phyloP scores from a whole-genome alignment of 2,888 invertebrate genomes.

The Hylaea fasciaria region DNA sequence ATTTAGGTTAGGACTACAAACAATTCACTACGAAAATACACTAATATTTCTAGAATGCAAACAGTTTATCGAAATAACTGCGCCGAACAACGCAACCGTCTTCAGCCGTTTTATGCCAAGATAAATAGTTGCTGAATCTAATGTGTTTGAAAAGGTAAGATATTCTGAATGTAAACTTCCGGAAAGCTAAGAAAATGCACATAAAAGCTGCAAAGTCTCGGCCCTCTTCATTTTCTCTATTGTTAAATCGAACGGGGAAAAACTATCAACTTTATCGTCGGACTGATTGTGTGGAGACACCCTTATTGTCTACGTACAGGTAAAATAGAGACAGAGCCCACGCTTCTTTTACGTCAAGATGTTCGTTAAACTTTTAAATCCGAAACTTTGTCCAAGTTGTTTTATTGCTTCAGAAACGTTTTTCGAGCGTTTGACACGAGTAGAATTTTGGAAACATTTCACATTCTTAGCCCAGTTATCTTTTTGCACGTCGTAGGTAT shows the following conservation, averaged over 20 bases:
- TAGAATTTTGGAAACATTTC: slow-evolving; percentile 51
- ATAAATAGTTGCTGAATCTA: slow-evolving; percentile 75
- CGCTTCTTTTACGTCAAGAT: slow-evolving; percentile 71
- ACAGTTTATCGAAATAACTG: slow-evolving; percentile 70
- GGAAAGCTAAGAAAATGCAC: slow-evolving; percentile 72
- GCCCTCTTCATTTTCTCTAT: slow-evolving; percentile 81
- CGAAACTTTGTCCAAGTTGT: slow-evolving; percentile 62
- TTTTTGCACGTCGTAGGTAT: slow-evolving; percentile 39
- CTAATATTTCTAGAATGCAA: slow-evolving; percentile 61
- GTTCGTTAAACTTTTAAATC: slow-evolving; percentile 75
- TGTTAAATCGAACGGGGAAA: slow-evolving; percentile 80
- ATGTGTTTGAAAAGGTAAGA: slow-evolving; percentile 71
- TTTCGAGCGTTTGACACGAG: slow-evolving; percentile 54
- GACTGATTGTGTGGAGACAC: slow-evolving; percentile 79
- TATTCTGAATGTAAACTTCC: slow-evolving; percentile 78
- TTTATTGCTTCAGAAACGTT: slow-evolving; percentile 58
- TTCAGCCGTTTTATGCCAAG: slow-evolving; percentile 67
- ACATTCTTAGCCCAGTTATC: slow-evolving; percentile 36
- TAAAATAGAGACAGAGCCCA: slow-evolving; percentile 73
- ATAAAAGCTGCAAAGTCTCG: slow-evolving; percentile 80
- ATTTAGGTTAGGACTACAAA: slow-evolving; percentile 52
- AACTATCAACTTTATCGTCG: slow-evolving; percentile 80
- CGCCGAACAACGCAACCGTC: slow-evolving; percentile 63
- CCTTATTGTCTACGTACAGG: slow-evolving; percentile 79
- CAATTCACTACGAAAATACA: slow-evolving; percentile 49